Conservation (phyloP, 2,797 vertebrate genomes). For the Pseudomugil gertrudae region DNA sequence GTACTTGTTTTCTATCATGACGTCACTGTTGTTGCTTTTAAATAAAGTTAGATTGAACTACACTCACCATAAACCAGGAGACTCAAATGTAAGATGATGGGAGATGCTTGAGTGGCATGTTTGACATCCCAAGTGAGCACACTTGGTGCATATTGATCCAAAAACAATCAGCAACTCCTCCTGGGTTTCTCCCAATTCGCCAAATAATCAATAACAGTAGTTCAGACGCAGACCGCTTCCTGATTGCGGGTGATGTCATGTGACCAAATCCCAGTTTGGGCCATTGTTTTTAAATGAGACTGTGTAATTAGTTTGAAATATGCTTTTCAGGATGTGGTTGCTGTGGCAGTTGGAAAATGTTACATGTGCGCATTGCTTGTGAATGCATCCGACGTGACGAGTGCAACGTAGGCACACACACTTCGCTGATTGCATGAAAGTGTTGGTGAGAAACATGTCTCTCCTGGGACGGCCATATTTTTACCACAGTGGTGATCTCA, state of each 20-base stretch:
- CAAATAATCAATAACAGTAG: slow-evolving; percentile 48
- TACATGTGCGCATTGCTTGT: not conserved
- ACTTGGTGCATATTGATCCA: slow-evolving; percentile 32
- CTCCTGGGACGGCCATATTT: slow-evolving; percentile 65
- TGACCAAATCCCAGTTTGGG: slow-evolving; percentile 33
- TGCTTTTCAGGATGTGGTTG: slow-evolving; percentile 35
- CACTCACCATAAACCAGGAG: not conserved
- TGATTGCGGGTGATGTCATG: slow-evolving; percentile 54
- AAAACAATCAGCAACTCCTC: slow-evolving; percentile 33
- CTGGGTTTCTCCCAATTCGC: slow-evolving; percentile 45
- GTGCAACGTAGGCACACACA: slow-evolving; percentile 5
- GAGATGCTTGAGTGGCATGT: slow-evolving; percentile 31
- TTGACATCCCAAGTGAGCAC: slow-evolving; percentile 14
- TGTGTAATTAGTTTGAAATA: slow-evolving; percentile 24
- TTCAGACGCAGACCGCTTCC: slow-evolving; percentile 39
- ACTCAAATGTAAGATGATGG: slow-evolving; percentile 1
- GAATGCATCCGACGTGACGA: not conserved
- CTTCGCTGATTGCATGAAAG: slow-evolving; percentile 60
- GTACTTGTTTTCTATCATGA: slow-evolving; percentile 8
- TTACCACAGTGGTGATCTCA: slow-evolving; percentile 76
- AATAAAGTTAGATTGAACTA: not conserved
- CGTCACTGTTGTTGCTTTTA: slow-evolving; percentile 2
- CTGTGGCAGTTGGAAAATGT: slow-evolving; percentile 22
- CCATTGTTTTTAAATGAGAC: slow-evolving; percentile 54
- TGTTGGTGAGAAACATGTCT: slow-evolving; percentile 68